Base-by-base conservation (phyloP, 92 coral and sea anemone species). In the Diadumene lineata region DNA sequence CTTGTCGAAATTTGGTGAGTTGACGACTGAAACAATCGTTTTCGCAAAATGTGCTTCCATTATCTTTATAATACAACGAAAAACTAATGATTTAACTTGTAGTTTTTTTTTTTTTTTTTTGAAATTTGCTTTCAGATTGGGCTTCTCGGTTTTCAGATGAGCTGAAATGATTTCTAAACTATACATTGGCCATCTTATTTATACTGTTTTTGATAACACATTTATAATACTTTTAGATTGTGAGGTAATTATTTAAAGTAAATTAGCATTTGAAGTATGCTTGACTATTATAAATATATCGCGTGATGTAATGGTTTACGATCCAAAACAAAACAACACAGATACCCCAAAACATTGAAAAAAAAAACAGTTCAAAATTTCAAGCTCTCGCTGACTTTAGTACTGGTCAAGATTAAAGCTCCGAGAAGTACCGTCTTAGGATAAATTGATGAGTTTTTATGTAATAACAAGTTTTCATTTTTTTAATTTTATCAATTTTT, bases 1-100 rank as follows among this genome's bases (percentile, higher is more conserved):
- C 64, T 51, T 69, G 76, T 88, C 89, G 62, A 84, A 79, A 11
- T 72, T 9, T 10, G 7, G 43, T 25, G 77, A 72, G 66, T 53
- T 50, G 28, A 50, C 60, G 7, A 72, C 29, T 15, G 51, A 31
- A n/a, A 24, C 28, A 21, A 72, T 24, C 18, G 66, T 58, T 19
- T 72, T 78, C 9, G 65, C 32, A 7, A 22, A 22, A 8, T 53
- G 8, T 11, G 58, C 58, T 53, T 53, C 58, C 58, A 53, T 53
- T 9, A 9, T 53, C 48, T 65, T 76, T 34, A 64, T n/a, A n/a
- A n/a, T n/a, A n/a, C n/a, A n/a, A n/a, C n/a, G n/a, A n/a, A n/a
- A n/a, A n/a, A n/a, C n/a, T n/a, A n/a, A n/a, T n/a, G n/a, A n/a
- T n/a, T n/a, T n/a, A n/a, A n/a, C n/a, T n/a, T n/a, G n/a, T n/a